phyloP scores from a whole-genome alignment of 2,888 invertebrate genomes.

The Phalera bucephala region DNA sequence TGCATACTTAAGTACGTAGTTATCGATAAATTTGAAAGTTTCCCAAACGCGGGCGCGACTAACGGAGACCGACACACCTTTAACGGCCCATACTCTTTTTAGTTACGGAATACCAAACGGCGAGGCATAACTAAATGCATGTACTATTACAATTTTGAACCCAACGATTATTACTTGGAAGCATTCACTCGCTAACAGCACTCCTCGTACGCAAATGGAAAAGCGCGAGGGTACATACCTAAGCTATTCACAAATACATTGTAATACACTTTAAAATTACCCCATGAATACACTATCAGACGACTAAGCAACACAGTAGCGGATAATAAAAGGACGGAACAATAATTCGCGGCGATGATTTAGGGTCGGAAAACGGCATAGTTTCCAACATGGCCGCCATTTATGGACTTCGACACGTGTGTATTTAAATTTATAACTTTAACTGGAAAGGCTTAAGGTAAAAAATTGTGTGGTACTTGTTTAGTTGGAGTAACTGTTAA shows the following conservation, averaged over 20 bases:
- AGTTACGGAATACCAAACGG: conserved; percentile 6
- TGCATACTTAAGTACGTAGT: conserved; percentile 2
- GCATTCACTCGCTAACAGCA: background rate
- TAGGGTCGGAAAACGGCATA: conserved; percentile 47
- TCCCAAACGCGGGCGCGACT: conserved; percentile 14
- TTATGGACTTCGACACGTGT: conserved; percentile 27
- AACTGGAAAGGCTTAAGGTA: conserved; percentile 20
- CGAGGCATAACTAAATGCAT: background rate
- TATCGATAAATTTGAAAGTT: conserved; percentile 22
- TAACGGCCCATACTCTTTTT: conserved; percentile 17
- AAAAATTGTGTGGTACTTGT: conserved; percentile 19
- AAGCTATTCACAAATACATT: conserved; percentile 15
- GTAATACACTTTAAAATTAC: conserved; percentile 27
- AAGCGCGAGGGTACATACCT: conserved; percentile 3
- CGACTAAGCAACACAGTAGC: conserved; percentile 40
- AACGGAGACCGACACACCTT: conserved; percentile 24
- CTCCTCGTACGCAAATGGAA: conserved; percentile 4
- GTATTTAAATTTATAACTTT: conserved; percentile 25
- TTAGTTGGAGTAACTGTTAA: conserved; percentile 34
- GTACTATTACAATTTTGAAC: conserved; percentile 1
- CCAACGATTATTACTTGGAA: background rate
- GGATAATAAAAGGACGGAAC: conserved; percentile 46
- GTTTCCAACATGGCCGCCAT: conserved; percentile 42
- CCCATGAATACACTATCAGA: conserved; percentile 31
- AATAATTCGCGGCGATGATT: conserved; percentile 48